Evolutionary conservation across 2,113 vertebrate species (phyloP).

Genomic region (Lipotes vexillifer): DNA sequence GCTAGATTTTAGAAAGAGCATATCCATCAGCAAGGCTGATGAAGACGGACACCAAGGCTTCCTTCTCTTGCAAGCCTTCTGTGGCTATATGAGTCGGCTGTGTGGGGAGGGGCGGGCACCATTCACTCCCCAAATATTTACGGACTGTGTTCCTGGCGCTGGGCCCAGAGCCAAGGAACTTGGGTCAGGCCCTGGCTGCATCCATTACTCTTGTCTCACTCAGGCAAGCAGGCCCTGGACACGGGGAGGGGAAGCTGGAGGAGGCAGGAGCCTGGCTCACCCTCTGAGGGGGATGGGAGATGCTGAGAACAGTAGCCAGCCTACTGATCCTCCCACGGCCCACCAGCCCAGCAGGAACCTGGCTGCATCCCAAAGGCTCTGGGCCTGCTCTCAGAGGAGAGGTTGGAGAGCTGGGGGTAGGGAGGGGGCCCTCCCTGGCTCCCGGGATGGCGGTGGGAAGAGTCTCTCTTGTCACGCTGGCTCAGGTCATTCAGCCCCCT

Average conservation of each 20-base stretch:
- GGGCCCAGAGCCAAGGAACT: constrained; percentile 51
- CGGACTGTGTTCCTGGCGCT: constrained; percentile 27
- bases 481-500: neutral
- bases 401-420: neutral
- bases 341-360: constrained; percentile 18
- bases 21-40: neutral
- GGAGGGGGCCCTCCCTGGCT: neutral
- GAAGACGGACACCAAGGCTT: neutral
- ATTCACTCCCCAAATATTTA: constrained; percentile 74
- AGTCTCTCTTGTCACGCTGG: neutral
- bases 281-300: neutral
- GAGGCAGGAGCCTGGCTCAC: constrained; percentile 9
- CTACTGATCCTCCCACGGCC: neutral
- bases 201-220: constrained; percentile 55
- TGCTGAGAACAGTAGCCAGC: neutral
- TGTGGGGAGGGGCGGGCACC: neutral
- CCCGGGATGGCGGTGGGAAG: neutral
- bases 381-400: neutral
- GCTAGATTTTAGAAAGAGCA: neutral
- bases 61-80: neutral
- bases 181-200: constrained; percentile 40
- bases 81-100: neutral
- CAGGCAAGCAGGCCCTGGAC: neutral
- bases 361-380: constrained; percentile 6
- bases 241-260: neutral